Conservation (phyloP, 2,888 invertebrate species). For the Caenorhabditis sp. region DNA sequence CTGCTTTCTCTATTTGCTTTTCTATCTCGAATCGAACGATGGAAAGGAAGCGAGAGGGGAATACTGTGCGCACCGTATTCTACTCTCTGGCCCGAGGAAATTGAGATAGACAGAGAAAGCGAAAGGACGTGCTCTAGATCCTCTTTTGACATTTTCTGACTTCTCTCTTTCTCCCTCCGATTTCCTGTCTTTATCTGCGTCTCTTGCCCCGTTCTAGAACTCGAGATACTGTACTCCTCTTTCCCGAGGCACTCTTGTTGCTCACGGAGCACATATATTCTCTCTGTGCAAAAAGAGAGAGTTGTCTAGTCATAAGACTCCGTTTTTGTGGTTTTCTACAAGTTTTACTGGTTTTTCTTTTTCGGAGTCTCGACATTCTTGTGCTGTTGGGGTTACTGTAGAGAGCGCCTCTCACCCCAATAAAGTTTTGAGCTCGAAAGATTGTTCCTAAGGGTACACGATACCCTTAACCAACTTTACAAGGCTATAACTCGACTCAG, state of each 20-base stretch:
- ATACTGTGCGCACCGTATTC: conserved; percentile 34
- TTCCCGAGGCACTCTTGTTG: conserved; percentile 16
- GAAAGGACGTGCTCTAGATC: conserved; percentile 52
- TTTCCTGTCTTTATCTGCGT: conserved; percentile 6
- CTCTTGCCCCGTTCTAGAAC: neutral
- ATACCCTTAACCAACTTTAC: no score
- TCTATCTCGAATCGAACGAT: conserved; percentile 11
- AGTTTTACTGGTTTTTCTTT: conserved; percentile 33
- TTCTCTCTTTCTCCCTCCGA: neutral
- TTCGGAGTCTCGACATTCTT: neutral
- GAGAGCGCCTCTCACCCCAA: no score
- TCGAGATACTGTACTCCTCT: conserved; percentile 22
- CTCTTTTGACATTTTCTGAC: conserved; percentile 51
- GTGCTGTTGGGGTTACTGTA: conserved; percentile 2
- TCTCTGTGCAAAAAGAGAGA: conserved; percentile 10
- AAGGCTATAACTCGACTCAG: no score
- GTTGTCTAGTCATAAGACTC: conserved; percentile 38
- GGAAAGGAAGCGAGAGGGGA: neutral
- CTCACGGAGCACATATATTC: conserved; percentile 23
- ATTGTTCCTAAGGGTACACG: no score
- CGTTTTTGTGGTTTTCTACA: conserved; percentile 28
- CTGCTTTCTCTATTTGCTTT: conserved; percentile 45
- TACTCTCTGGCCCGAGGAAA: neutral
- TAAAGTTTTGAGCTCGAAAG: no score
- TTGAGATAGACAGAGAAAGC: neutral